These are phyloP conservation scores for Zootermopsis nevadensis DNA, from an alignment of 2,888 invertebrate genomes.

Conservation along the genomic window DNA sequence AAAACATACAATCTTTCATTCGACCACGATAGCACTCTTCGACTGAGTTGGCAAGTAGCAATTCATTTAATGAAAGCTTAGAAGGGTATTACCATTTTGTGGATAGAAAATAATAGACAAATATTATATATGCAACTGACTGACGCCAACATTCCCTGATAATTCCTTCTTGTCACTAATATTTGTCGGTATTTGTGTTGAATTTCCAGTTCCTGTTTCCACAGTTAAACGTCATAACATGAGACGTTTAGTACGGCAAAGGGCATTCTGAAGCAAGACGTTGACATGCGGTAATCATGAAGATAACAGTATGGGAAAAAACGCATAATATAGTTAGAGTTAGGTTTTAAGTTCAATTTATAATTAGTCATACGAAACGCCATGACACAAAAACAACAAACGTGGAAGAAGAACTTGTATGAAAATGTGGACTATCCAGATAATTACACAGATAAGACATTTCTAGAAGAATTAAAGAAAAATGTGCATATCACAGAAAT, in stretches of 20 bases:
- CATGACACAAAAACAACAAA: neutral
- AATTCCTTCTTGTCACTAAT: neutral
- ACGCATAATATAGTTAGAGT: too few species aligned
- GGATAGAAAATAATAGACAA: too few species aligned
- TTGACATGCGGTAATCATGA: too few species aligned
- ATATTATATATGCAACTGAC: too few species aligned
- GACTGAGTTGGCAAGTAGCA: neutral
- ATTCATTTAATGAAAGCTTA: neutral
- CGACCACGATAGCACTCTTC: neutral
- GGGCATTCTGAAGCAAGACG: too few species aligned
- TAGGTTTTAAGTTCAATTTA: too few species aligned
- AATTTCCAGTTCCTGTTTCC: neutral
- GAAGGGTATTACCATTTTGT: too few species aligned
- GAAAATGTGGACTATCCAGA: conserved; percentile 89
- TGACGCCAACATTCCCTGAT: too few species aligned
- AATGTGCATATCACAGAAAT: conserved; percentile 85
- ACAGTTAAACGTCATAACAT: too few species aligned
- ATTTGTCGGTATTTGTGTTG: neutral
- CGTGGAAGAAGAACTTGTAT: conserved; percentile 91
- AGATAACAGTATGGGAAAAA: too few species aligned
- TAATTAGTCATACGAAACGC: neutral
- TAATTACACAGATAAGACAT: conserved; percentile 90
- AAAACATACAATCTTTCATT: neutral
- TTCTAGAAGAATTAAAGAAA: conserved; percentile 85
- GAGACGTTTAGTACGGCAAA: too few species aligned